Percentiles rank a stretch among this genome's conserved stretches.
These are phyloP conservation scores for Sigmodon hispidus DNA, from an alignment of 2,113 vertebrate species.

Conservation along the genomic window DNA sequence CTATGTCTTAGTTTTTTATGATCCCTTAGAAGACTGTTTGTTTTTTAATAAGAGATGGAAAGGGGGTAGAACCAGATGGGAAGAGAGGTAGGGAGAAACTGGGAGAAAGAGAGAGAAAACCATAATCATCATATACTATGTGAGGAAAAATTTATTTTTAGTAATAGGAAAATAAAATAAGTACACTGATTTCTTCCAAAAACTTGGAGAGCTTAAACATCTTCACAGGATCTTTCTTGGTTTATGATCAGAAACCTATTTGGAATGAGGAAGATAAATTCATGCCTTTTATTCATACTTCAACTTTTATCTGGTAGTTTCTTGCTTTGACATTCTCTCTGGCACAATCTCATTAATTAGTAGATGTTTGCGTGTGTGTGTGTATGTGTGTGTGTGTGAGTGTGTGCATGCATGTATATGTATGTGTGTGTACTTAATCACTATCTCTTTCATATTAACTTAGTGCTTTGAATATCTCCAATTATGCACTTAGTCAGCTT, in stretches of 20 bases:
- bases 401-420: neutral
- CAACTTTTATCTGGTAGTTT: conserved; percentile 3
- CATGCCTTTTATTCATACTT: neutral
- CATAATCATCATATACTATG: neutral
- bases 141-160: neutral
- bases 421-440: neutral
- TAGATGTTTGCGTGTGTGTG: neutral
- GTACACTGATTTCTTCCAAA: neutral
- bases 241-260: neutral
- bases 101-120: neutral
- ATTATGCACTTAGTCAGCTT: neutral
- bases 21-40: neutral
- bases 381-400: neutral
- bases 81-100: neutral
- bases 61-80: neutral
- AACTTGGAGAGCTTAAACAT: neutral
- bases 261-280: conserved; percentile 6
- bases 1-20: neutral
- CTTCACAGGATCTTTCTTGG: neutral
- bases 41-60: neutral
- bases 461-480: neutral
- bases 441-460: conserved; percentile 7
- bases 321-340: neutral
- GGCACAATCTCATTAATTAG: neutral
- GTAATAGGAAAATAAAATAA: neutral